These are phyloP conservation scores for Teleiodes luculella DNA, from an alignment of 2,888 invertebrate genomes.

Conservation along the genomic window DNA sequence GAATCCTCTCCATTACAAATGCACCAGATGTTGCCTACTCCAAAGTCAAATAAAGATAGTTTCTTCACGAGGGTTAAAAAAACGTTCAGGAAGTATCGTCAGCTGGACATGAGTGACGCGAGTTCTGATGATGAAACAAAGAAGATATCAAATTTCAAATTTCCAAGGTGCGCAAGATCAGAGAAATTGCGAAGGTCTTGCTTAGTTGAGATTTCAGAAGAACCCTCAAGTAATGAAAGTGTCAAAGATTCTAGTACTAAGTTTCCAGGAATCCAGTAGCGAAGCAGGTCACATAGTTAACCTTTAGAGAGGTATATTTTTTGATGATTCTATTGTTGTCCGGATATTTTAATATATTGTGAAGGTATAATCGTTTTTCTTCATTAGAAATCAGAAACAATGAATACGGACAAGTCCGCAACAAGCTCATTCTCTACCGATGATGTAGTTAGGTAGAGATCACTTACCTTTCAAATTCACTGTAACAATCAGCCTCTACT, in stretches of 20 bases:
- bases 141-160: slow-evolving; percentile 53
- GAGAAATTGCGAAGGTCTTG: slow-evolving; percentile 28
- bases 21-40: slow-evolving; percentile 63
- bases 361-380: neutral
- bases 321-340: neutral
- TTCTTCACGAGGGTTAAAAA: slow-evolving; percentile 49
- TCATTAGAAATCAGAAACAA: neutral
- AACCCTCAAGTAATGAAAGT: slow-evolving; percentile 34
- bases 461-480: too few species aligned
- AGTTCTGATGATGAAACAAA: slow-evolving; percentile 34
- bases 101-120: slow-evolving; percentile 28
- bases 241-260: slow-evolving; percentile 17
- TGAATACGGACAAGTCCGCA: too few species aligned
- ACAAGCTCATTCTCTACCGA: too few species aligned
- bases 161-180: slow-evolving; percentile 46
- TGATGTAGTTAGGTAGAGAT: too few species aligned
- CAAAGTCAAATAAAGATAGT: slow-evolving; percentile 49
- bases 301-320: neutral
- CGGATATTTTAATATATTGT: neutral
- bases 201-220: slow-evolving; percentile 49
- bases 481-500: too few species aligned
- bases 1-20: slow-evolving; percentile 44
- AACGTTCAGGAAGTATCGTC: slow-evolving; percentile 45
- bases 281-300: slow-evolving; percentile 16
- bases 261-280: slow-evolving; percentile 12